phyloP scores from a whole-genome alignment of 1,140 invertebrate genomes.

The Riptortus pedestris region DNA sequence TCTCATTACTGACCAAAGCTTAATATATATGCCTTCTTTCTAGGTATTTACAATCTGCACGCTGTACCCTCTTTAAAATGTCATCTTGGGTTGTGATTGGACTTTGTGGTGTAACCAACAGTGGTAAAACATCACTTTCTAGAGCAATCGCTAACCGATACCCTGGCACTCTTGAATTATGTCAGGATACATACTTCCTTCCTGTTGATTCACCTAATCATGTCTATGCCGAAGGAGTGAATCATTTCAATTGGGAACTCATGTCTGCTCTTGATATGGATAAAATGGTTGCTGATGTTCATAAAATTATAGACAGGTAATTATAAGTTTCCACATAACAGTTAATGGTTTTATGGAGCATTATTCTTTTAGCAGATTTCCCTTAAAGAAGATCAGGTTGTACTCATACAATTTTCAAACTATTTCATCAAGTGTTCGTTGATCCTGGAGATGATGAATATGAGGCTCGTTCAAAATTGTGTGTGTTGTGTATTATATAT shows the following conservation, averaged over 20 bases:
- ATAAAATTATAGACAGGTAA: constrained; percentile 33
- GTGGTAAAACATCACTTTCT: constrained; percentile 57
- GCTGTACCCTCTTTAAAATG: background rate
- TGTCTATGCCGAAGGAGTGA: constrained; percentile 48
- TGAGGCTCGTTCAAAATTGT: too few species aligned
- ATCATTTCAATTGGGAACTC: constrained; percentile 70
- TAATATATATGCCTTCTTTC: too few species aligned
- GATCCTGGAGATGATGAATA: too few species aligned
- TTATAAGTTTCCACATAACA: too few species aligned
- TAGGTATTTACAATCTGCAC: constrained; percentile 15
- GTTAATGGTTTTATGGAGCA: too few species aligned
- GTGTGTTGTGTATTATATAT: too few species aligned
- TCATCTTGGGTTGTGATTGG: constrained; percentile 7
- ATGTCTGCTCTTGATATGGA: constrained; percentile 63
- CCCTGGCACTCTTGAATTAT: constrained; percentile 46
- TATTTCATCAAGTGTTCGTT: too few species aligned
- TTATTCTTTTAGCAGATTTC: too few species aligned
- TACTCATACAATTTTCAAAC: background rate
- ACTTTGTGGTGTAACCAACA: constrained; percentile 22
- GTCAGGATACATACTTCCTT: constrained; percentile 70
- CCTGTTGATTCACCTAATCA: constrained; percentile 55
- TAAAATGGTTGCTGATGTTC: constrained; percentile 50
- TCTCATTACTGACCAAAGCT: too few species aligned
- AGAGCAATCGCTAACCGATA: constrained; percentile 44
- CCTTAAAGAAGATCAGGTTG: too few species aligned